Evolutionary conservation across 1,140 invertebrate genomes (phyloP).

Genomic region (Cydia fagiglandana): DNA sequence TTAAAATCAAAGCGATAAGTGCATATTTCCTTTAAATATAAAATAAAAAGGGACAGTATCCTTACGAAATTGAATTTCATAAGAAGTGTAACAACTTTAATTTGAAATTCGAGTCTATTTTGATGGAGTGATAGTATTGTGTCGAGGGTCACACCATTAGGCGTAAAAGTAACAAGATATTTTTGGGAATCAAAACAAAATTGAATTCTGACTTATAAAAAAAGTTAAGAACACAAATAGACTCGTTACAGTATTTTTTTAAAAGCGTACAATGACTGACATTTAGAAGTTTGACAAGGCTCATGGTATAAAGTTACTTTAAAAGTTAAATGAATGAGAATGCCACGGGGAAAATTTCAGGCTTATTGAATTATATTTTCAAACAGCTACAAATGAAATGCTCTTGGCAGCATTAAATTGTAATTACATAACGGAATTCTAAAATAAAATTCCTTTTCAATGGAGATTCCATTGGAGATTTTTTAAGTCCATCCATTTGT

Average conservation of each 20-base stretch:
- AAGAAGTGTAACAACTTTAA: neutral
- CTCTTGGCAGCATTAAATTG: too few relatives aligned
- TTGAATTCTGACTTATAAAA: neutral
- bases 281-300: neutral
- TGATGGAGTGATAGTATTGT: neutral
- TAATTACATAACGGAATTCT: too few relatives aligned
- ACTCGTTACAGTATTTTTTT: neutral
- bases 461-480: too few relatives aligned
- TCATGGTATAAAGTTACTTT: neutral
- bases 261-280: constrained; percentile 5
- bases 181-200: constrained; percentile 14
- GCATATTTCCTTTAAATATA: neutral
- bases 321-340: neutral
- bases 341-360: neutral
- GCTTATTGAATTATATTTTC: neutral
- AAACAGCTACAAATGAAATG: too few relatives aligned
- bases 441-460: too few relatives aligned
- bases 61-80: neutral
- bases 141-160: constrained; percentile 22
- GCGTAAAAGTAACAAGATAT: constrained; percentile 21
- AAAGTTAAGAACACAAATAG: neutral
- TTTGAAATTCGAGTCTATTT: neutral
- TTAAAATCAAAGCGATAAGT: constrained; percentile 18
- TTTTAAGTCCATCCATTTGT: too few relatives aligned
- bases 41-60: neutral